Base-by-base conservation (phyloP, 1,140 invertebrate genomes). In the Zaprionus inermis region DNA sequence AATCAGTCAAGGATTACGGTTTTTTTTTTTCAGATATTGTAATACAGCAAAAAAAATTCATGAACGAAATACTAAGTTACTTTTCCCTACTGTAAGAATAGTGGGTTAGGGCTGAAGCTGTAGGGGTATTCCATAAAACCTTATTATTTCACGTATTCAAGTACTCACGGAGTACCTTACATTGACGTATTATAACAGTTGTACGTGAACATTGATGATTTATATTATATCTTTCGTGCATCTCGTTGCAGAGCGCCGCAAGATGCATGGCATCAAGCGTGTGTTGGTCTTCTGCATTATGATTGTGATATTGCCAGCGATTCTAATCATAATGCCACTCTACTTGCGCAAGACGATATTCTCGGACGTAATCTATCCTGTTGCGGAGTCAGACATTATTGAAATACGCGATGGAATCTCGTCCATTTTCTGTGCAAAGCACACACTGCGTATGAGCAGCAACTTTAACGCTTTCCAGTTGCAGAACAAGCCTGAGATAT, bases 391-490 rank as follows among this genome's bases (percentile, higher is more conserved):
- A 20, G 96, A 97, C 93, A 95, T 97, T 52, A 93, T 97, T 56
- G 96, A 96, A 90, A 96, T 97, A 49, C 94, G 94, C 30, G 95
- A 96, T 92, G 96, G 96, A 44, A 94, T 97, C 71, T 97, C 96
- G 14, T 94, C 95, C 57, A 93, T 97, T 79, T 97, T 97, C 93
- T 97, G 96, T 92, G 92, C 96, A 93, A 94, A 94, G 78, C 96
- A 97, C 92, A 95, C 94, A 59, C 92, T 97, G 34, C 94, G 94
- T 91, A 97, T 97, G 96, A 93, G 93, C 16, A 93, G 93, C 44
- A 93, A 93, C 54, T 97, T 97, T 78, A 96, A 96, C 93, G 96
- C 96, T 30, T 97, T 97, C 92, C 95, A 97, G 93, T 93, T 97
- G 90, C 92, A 93, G 64, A 94, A 95, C 9, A 94, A 93, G 75